Evolutionary conservation across 2,888 invertebrate species (phyloP), one percentile per base, ranked within the genome.

Genomic region (Cylindroiulus punctatus): DNA sequence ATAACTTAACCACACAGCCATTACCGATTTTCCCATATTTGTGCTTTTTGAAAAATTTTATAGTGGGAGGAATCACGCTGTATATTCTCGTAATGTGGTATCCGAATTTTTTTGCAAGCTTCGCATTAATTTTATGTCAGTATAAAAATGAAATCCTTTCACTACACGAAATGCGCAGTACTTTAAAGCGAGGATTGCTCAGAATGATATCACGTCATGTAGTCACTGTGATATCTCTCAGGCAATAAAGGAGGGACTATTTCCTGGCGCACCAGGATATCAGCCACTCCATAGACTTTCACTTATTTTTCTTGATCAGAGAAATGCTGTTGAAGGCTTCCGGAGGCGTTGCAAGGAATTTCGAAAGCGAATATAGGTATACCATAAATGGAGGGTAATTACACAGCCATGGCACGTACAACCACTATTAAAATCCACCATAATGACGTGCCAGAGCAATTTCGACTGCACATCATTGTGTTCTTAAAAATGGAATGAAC

Each of bases 391-490:
- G 22, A 14, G 30, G 76, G 22, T 76, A 76, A 76, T 76, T 76
- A 76, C 76, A 76, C 76, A 76, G 76, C 76, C 76, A 76, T 30
- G 76, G 30, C 76, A 76, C 76, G 76, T 76, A 76, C 76, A 76
- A 76, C 76, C 76, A 30, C 76, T 76, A 76, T 76, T 76, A 76
- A 76, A 76, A 76, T 76, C 76, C 76, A 30, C 76, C 76, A 76
- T 76, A 76, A 76, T 76, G 76, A 76, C 76, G 76, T 76, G 76
- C 76, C 76, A 76, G 76, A 76, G 76, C 76, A 30, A 76, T 76
- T 76, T 76, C 30, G 76, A 22, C 76, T 76, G 76, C 76, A 30
- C 76, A 76, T 76, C 76, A 76, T 76, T 76, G 76, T 76, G 76
- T 76, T 76, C 76, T 76, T 76, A 30, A 76, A 76, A 76, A 76